Evolutionary conservation across 2,888 invertebrate species (phyloP).

Genomic region (Orchestes rusci): DNA sequence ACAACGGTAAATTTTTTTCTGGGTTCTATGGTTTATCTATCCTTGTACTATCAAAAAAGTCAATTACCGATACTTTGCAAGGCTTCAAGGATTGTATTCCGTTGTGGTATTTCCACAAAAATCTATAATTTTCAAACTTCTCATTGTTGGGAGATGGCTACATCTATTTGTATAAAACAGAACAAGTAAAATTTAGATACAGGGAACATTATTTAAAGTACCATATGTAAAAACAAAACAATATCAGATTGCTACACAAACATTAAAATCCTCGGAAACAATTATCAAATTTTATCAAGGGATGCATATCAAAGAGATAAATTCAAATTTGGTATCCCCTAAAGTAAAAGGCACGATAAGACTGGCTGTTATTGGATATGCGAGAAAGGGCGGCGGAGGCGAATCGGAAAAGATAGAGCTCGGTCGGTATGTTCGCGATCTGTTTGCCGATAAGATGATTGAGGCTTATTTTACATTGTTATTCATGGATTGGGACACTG

Average conservation of each 20-base stretch:
- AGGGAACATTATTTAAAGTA: too few species aligned
- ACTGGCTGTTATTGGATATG: slow-evolving; percentile 28
- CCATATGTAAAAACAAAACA: too few species aligned
- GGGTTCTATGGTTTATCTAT: too few species aligned
- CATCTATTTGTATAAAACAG: too few species aligned
- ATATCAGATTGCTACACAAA: slow-evolving; percentile 14
- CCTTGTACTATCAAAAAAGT: too few species aligned
- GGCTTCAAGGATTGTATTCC: too few species aligned
- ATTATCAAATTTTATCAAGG: slow-evolving; percentile 13
- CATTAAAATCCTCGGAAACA: slow-evolving; percentile 16
- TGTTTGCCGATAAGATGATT: slow-evolving; percentile 33
- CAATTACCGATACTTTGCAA: too few species aligned
- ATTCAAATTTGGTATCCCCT: slow-evolving; percentile 29
- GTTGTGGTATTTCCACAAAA: too few species aligned
- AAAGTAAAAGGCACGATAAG: slow-evolving; percentile 21
- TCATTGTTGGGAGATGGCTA: too few species aligned
- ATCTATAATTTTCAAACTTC: too few species aligned
- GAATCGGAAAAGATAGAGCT: slow-evolving; percentile 20
- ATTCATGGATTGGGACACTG: slow-evolving; percentile 33
- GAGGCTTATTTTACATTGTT: slow-evolving; percentile 30
- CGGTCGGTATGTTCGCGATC: slow-evolving; percentile 36
- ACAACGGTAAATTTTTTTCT: too few species aligned
- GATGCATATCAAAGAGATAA: slow-evolving; percentile 28
- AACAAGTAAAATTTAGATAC: too few species aligned
- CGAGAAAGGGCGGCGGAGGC: slow-evolving; percentile 8